A percentile compares a stretch with the other conserved stretches of the same genome.
Conservation (phyloP, 2,888 invertebrate species). For the Malthinus seriepunctatus region DNA sequence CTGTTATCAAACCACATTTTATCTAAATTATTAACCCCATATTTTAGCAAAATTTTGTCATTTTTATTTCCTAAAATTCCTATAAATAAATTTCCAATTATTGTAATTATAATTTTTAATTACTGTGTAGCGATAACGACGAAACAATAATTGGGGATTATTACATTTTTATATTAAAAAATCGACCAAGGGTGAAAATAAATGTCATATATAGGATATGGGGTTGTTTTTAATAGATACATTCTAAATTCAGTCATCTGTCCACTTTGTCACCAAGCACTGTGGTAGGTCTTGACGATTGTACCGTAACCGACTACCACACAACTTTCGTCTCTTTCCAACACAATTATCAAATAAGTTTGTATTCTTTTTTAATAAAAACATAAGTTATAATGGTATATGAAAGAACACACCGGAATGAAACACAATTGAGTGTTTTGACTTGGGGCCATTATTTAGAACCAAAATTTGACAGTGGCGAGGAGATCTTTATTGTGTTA, state of each 20-base stretch:
- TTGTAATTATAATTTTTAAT: slow-evolving; percentile 3
- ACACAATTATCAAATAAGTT: slow-evolving; percentile 27
- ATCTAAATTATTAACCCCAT: no score
- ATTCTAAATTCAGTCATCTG: slow-evolving; percentile 51
- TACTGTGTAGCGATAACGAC: background rate
- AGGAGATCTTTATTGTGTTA: slow-evolving; percentile 44
- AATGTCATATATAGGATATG: slow-evolving; percentile 12
- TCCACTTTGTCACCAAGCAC: slow-evolving; percentile 54
- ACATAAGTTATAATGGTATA: slow-evolving; percentile 33
- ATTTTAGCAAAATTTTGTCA: background rate
- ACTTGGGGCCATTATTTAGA: slow-evolving; percentile 49
- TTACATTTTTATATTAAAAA: background rate
- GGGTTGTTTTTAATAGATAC: slow-evolving; percentile 39
- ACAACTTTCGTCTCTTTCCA: slow-evolving; percentile 33
- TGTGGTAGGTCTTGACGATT: slow-evolving; percentile 50
- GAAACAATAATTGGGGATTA: background rate
- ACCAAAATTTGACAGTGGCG: slow-evolving; percentile 47
- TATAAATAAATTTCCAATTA: background rate
- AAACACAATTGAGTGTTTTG: slow-evolving; percentile 49
- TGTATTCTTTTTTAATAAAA: slow-evolving; percentile 35
- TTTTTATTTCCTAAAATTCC: background rate
- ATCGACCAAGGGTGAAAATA: background rate
- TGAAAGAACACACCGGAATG: slow-evolving; percentile 27
- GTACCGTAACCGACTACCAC: slow-evolving; percentile 38
- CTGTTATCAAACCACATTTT: no score